Evolutionary conservation across 2,113 vertebrate species (phyloP), one percentile per base, ranked within the genome.

Genomic region (Peromyscus maniculatus): DNA sequence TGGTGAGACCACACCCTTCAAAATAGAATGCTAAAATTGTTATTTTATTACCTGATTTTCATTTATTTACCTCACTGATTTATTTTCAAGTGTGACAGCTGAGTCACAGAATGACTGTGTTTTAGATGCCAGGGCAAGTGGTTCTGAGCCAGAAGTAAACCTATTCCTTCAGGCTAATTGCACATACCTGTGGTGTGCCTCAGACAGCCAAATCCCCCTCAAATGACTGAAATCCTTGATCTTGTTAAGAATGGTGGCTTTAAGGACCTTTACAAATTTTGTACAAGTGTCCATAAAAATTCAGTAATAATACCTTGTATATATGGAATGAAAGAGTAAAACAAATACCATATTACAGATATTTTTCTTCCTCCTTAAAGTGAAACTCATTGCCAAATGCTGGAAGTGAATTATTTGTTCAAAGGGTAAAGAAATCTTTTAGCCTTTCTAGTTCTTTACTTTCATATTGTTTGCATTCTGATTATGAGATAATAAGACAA

Each of bases 401-500:
- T 69, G 11, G 1, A 91, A 28, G 52, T 83, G 16, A 87, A n/a
- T 52, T 17, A 21, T 78, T 92, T 91, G 55, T 71, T 91, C 43
- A 77, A 13, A 11, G 28, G 13, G 33, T 75, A 64, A 59, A 77
- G 10, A 6, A 49, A 39, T 52, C 8, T 4, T 75, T 75, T 39
- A 24, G 36, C 1, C 5, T 71, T 79, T 89, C 36, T 52, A 78
- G 62, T 26, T 5, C 6, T 87, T 91, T 91, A 33, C 49, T 92
- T 97, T 94, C 1, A 62, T 64, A 83, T 15, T 87, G 36, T 49
- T 46, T 39, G 26, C 55, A 77, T 75, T 11, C 26, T 52, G n/a
- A 31, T 66, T 69, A 88, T 94, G 24, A 93, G 91, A 87, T 87
- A 82, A 64, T n/a, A 49, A 49, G n/a, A 86, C 17, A 88, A 36